phyloP scores from a whole-genome alignment of 2,888 invertebrate genomes.

The Melinaea marsaeus region DNA sequence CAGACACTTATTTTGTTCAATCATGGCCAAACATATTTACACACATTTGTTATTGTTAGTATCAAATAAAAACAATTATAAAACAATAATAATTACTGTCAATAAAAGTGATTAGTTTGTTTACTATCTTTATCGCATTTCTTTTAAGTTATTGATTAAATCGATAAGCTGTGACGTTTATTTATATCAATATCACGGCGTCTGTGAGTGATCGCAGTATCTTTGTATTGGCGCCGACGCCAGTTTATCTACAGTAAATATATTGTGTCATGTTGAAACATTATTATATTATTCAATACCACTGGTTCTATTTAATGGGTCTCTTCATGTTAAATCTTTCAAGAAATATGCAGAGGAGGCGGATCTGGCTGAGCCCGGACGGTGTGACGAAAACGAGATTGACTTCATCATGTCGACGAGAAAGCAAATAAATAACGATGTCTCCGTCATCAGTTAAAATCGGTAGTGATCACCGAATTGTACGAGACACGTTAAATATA shows the following conservation, averaged over 20 bases:
- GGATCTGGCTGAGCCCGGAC: too few relatives aligned
- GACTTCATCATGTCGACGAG: too few relatives aligned
- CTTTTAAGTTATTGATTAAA: slow-evolving; percentile 2
- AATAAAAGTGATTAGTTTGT: not conserved
- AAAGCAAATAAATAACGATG: too few relatives aligned
- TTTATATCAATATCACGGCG: slow-evolving; percentile 2
- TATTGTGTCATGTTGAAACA: not conserved
- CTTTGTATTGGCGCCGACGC: slow-evolving; percentile 18
- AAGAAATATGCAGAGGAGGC: too few relatives aligned
- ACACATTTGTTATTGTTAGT: slow-evolving; percentile 4
- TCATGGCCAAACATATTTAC: not conserved
- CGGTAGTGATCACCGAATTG: too few relatives aligned
- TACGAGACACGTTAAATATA: too few relatives aligned
- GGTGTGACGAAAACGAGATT: too few relatives aligned
- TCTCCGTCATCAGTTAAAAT: too few relatives aligned
- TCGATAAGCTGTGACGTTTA: slow-evolving; percentile 6
- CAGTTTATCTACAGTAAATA: slow-evolving; percentile 1
- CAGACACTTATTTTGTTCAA: too few relatives aligned
- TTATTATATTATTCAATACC: too few relatives aligned
- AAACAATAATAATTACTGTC: not conserved
- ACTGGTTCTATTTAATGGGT: too few relatives aligned
- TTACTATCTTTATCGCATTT: not conserved
- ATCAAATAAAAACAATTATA: slow-evolving; percentile 7
- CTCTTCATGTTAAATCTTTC: too few relatives aligned
- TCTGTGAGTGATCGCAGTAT: not conserved